phyloP scores from a whole-genome alignment of 2,113 vertebrate species.

The Mesembrinibis cayennensis region DNA sequence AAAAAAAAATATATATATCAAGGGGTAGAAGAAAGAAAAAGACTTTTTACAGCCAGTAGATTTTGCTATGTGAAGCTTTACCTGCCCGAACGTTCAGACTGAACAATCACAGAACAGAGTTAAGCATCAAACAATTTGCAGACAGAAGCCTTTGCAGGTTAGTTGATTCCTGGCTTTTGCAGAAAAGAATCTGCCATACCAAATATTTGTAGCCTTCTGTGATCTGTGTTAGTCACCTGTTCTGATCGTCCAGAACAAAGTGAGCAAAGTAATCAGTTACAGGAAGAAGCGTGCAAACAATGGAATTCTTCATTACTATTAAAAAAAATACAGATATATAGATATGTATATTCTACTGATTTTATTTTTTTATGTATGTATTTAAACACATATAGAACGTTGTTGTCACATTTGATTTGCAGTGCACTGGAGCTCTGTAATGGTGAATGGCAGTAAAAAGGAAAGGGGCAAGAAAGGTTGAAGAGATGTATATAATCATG shows the following conservation, averaged over 20 bases:
- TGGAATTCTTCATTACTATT: background rate
- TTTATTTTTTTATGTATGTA: background rate
- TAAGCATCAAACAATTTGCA: background rate
- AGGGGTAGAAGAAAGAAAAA: background rate
- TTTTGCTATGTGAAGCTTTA: background rate
- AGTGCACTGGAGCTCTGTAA: background rate
- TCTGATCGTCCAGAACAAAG: background rate
- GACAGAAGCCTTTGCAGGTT: background rate
- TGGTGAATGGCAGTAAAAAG: constrained; percentile 29
- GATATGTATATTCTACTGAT: background rate
- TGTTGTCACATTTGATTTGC: constrained; percentile 35
- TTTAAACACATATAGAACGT: background rate
- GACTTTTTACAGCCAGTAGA: background rate
- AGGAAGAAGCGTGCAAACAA: background rate
- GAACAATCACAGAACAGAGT: background rate
- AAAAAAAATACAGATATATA: accelerated
- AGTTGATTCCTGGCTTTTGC: background rate
- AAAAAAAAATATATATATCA: too few relatives aligned
- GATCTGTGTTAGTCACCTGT: background rate
- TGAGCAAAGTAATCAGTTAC: background rate
- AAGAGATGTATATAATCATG: background rate
- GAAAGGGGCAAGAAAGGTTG: constrained; percentile 19
- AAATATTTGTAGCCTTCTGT: background rate
- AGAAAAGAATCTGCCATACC: background rate
- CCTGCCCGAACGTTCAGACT: background rate